These are phyloP conservation scores for Pterocles burchelli DNA, from an alignment of 2,113 vertebrate species.

Conservation along the genomic window DNA sequence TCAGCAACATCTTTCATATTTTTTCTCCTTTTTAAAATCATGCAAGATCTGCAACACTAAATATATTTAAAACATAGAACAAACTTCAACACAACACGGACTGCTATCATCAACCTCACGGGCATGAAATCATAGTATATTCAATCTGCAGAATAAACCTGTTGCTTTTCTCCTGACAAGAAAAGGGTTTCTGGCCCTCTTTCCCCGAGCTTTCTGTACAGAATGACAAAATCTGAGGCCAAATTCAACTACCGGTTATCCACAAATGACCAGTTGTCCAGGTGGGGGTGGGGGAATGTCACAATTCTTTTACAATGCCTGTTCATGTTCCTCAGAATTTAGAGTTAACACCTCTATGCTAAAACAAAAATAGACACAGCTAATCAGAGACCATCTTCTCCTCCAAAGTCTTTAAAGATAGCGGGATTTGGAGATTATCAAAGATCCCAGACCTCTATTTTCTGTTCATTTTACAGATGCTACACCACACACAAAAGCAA, in stretches of 20 bases:
- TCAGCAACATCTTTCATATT: neutral
- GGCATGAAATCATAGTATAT: neutral
- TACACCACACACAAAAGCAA: neutral
- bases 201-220: neutral
- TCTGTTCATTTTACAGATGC: neutral
- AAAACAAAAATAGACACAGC: neutral
- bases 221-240: neutral
- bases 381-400: neutral
- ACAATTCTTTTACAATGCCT: neutral
- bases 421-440: neutral
- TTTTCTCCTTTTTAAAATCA: neutral
- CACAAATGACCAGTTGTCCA: neutral
- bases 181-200: neutral
- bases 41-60: neutral
- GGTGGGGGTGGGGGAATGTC: rapidly evolving
- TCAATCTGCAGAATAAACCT: neutral
- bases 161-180: neutral
- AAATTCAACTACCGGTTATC: neutral
- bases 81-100: neutral
- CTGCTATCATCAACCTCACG: neutral
- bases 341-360: neutral
- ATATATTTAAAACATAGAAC: neutral
- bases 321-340: neutral
- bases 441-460: neutral
- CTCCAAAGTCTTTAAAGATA: neutral